Conservation (phyloP, 2,113 vertebrate species). For the Arvicanthis niloticus region DNA sequence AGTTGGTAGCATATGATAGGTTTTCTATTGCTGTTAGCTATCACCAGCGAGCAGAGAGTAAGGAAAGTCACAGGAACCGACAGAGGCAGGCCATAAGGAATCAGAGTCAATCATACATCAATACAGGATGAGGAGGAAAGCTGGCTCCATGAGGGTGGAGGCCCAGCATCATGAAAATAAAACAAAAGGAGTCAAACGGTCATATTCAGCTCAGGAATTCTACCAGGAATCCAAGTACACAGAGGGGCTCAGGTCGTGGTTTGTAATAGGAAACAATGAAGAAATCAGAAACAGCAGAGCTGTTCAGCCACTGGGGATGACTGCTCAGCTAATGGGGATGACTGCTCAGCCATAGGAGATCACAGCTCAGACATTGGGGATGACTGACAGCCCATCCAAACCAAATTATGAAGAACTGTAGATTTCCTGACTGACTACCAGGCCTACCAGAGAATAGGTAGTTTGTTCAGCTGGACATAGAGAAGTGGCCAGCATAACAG, state of each 20-base stretch:
- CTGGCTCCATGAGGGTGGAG: no score
- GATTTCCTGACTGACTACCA: neutral
- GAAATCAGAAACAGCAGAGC: no score
- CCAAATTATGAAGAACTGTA: fast-evolving
- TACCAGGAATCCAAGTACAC: neutral
- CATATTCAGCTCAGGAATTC: neutral
- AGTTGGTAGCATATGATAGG: fast-evolving
- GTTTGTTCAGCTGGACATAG: fast-evolving
- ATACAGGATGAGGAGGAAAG: fast-evolving
- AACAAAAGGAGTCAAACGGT: neutral
- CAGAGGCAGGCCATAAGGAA: fast-evolving
- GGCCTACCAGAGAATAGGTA: neutral
- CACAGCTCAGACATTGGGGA: neutral
- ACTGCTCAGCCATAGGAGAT: no score
- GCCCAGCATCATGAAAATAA: no score
- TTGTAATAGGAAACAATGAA: neutral
- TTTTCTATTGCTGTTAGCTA: neutral
- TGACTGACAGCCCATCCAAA: neutral
- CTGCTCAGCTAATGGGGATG: no score
- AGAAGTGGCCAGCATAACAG: neutral
- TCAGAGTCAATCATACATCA: fast-evolving
- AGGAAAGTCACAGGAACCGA: fast-evolving
- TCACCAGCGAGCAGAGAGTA: neutral
- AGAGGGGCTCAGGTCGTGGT: fast-evolving
- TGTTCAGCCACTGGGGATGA: neutral